Evolutionary conservation across 2,888 invertebrate species (phyloP), one percentile per base, ranked within the genome.

Genomic region (Thera britannica): DNA sequence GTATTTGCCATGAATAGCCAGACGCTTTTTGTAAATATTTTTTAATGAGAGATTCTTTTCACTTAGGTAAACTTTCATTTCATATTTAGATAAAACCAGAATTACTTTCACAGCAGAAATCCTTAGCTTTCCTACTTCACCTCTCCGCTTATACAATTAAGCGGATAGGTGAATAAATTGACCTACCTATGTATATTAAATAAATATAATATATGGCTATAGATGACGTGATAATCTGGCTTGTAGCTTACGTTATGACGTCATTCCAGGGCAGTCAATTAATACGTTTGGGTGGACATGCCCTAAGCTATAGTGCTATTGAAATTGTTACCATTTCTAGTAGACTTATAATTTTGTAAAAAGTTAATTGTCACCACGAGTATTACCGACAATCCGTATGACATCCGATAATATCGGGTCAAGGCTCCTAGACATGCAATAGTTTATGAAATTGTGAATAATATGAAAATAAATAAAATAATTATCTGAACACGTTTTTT

Each of bases 371-470:
- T 49, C 23, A 52, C 23, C 52, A 34, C 41, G 41, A 62, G 61
- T 66, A 61, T 66, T 66, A 61, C 46, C 41, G 57, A 23, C 12
- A 35, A 48, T 58, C 38, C 36, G 6, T 46, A 11, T 48, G 8
- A 35, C 36, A 44, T 23, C 23, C 23, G 23, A 23, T 1, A 46
- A 49, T 34, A 36, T 49, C 51, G 55, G 44, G 23, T 49, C 35
- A 52, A 61, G 67, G 67, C 67, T 68, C 62, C 62, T 70, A 77
- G 78, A 75, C 72, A 76, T 72, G 75, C 38, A 66, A 71, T 83
- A 80, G 82, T 81, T 78, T 78, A 82, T 79, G 80, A 83, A 83
- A 79, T 77, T 83, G 82, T 83, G 82, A 76, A 79, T 82, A 84
- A 82, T 77, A 72, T 81, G 75, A 79, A 83, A 23, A 23, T 23